A percentile compares a stretch with the other conserved stretches of the same genome.
Evolutionary conservation across 2,797 vertebrate species (phyloP).

Genomic region (Calcarius lapponicus): DNA sequence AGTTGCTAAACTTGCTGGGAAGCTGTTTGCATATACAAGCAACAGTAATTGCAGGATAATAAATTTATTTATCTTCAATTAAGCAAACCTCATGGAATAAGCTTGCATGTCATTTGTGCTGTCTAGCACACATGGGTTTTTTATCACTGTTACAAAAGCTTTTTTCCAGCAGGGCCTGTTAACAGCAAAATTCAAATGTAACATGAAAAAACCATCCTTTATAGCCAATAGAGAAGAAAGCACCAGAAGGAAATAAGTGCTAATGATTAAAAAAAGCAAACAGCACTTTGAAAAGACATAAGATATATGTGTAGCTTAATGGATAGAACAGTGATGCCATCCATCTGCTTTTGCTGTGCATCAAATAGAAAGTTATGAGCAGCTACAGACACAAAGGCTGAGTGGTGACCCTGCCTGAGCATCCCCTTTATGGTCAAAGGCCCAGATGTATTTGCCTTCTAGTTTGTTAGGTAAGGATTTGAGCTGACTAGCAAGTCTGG

Average conservation of each 20-base stretch:
- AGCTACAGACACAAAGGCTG: neutral
- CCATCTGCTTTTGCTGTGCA: neutral
- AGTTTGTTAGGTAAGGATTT: neutral
- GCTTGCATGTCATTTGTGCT: neutral
- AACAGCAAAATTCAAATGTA: neutral
- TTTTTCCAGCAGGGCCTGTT: neutral
- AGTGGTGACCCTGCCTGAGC: neutral
- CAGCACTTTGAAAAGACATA: neutral
- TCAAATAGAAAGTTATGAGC: neutral
- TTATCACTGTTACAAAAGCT: neutral
- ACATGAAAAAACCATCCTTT: neutral
- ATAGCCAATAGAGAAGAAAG: neutral
- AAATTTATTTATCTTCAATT: slow-evolving; percentile 36
- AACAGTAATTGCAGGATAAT: slow-evolving; percentile 20
- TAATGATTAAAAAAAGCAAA: neutral
- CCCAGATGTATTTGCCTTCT: neutral
- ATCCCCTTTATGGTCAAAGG: neutral
- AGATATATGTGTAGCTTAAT: neutral
- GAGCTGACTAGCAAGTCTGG: neutral
- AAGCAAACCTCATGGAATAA: neutral
- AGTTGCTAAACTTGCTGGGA: neutral
- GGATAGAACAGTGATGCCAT: neutral
- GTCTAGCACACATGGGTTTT: neutral
- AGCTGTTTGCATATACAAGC: neutral
- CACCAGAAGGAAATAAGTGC: neutral